Conservation (phyloP, 1,140 invertebrate genomes). For the Stegodyphus dumicola region DNA sequence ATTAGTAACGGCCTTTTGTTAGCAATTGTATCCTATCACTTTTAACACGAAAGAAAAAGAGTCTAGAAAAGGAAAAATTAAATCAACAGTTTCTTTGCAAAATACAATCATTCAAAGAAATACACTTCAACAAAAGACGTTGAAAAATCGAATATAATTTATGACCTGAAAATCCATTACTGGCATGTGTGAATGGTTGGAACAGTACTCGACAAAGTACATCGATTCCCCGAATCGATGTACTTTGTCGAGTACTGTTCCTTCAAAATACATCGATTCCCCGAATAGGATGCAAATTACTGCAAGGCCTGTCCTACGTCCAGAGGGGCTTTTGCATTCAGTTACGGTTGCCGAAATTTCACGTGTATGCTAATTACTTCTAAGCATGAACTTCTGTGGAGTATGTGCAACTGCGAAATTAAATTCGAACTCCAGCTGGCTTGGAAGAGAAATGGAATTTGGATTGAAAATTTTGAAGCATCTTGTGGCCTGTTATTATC, state of each 20-base stretch:
- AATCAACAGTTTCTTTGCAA: constrained; percentile 21
- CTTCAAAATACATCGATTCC: constrained; percentile 14
- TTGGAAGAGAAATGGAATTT: constrained; percentile 2
- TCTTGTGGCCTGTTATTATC: too few species aligned
- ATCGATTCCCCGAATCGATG: constrained; percentile 12
- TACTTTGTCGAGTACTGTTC: too few species aligned
- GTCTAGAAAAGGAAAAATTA: not conserved
- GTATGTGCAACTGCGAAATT: not conserved
- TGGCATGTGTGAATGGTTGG: not conserved
- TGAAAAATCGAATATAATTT: constrained; percentile 51
- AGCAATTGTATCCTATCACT: not conserved
- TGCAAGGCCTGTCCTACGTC: not conserved
- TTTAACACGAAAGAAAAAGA: not conserved
- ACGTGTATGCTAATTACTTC: constrained; percentile 14
- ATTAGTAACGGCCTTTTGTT: too few species aligned
- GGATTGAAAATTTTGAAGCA: not conserved
- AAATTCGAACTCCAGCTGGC: not conserved
- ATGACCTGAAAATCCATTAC: constrained; percentile 41
- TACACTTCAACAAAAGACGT: constrained; percentile 34
- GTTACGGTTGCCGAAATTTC: not conserved
- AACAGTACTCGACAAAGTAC: not conserved
- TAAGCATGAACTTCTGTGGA: not conserved
- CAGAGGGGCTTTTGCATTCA: constrained; percentile 15
- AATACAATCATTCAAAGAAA: constrained; percentile 7
- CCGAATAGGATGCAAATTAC: constrained; percentile 25